Evolutionary conservation across 2,888 invertebrate genomes (phyloP).

Genomic region (Chydorus sphaericus): DNA sequence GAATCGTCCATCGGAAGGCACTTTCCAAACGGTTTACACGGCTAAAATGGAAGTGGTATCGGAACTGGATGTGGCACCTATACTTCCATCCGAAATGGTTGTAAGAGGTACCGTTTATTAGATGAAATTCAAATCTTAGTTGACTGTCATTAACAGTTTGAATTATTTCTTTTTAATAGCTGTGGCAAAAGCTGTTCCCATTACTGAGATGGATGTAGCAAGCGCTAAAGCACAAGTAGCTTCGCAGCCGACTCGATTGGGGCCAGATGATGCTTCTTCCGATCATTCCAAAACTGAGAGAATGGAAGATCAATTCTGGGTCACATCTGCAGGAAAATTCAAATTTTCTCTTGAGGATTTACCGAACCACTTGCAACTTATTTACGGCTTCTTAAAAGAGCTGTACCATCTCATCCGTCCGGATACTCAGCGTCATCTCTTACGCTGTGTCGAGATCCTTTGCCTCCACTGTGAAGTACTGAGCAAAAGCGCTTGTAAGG

Average conservation of each 20-base stretch:
- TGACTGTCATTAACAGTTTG: background rate
- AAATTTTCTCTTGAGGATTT: slow-evolving; percentile 77
- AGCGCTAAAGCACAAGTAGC: slow-evolving; percentile 57
- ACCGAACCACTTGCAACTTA: slow-evolving; percentile 82
- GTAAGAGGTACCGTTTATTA: slow-evolving; percentile 33
- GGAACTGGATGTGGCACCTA: slow-evolving; percentile 73
- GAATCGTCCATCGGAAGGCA: no score
- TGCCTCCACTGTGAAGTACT: slow-evolving; percentile 89
- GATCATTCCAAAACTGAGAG: slow-evolving; percentile 39
- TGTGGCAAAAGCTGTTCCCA: slow-evolving; percentile 69
- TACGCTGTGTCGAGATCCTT: slow-evolving; percentile 79
- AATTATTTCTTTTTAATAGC: slow-evolving; percentile 31
- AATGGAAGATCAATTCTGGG: slow-evolving; percentile 70
- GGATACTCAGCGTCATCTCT: slow-evolving; percentile 80
- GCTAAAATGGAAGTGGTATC: slow-evolving; percentile 89
- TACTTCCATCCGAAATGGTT: slow-evolving; percentile 55
- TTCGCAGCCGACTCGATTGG: slow-evolving; percentile 58
- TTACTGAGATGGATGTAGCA: slow-evolving; percentile 74
- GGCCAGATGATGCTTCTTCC: slow-evolving; percentile 53
- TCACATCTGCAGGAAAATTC: slow-evolving; percentile 82
- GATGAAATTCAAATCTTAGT: background rate
- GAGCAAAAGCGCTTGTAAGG: slow-evolving; percentile 57
- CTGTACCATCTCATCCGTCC: slow-evolving; percentile 45
- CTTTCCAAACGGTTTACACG: slow-evolving; percentile 70
- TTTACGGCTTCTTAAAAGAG: slow-evolving; percentile 79